Evolutionary conservation across 1,140 invertebrate genomes (phyloP).

Genomic region (Nautilus pompilius): DNA sequence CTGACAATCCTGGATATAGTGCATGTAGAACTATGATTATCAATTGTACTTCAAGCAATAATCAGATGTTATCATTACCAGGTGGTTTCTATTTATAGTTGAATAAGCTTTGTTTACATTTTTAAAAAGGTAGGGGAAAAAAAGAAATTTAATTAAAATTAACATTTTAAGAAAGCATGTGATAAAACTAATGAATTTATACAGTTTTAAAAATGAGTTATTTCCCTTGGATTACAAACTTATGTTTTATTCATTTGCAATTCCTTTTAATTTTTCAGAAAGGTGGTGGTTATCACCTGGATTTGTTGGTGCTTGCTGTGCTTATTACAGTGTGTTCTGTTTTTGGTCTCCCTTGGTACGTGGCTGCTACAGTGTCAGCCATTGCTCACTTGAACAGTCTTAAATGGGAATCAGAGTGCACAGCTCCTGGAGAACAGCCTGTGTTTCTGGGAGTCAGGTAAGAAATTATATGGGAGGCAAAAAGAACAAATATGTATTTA

Average conservation of each 20-base stretch:
- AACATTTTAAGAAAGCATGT: no score
- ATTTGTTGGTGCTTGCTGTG: constrained; percentile 87
- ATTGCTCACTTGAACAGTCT: constrained; percentile 98
- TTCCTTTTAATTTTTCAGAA: constrained; percentile 77
- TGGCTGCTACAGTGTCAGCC: constrained; percentile 93
- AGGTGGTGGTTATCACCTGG: constrained; percentile 96
- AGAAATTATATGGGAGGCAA: neutral
- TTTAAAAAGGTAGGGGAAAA: no score
- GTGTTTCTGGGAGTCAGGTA: constrained; percentile 85
- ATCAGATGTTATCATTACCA: no score
- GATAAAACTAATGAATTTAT: no score
- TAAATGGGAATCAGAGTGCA: constrained; percentile 92
- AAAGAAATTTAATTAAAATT: no score
- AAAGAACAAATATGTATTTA: neutral
- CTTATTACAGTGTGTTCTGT: constrained; percentile 88
- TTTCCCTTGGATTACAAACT: neutral
- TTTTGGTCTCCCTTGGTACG: constrained; percentile 95
- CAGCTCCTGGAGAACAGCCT: constrained; percentile 98
- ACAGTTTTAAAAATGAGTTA: no score
- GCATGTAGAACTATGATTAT: no score
- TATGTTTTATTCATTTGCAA: neutral
- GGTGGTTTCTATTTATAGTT: no score
- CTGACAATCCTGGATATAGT: no score
- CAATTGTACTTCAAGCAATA: no score
- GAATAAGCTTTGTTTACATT: no score